Percentiles rank a stretch among this genome's conserved stretches.
Evolutionary conservation across 2,113 vertebrate species (phyloP).

Genomic region (Alouatta palliata): DNA sequence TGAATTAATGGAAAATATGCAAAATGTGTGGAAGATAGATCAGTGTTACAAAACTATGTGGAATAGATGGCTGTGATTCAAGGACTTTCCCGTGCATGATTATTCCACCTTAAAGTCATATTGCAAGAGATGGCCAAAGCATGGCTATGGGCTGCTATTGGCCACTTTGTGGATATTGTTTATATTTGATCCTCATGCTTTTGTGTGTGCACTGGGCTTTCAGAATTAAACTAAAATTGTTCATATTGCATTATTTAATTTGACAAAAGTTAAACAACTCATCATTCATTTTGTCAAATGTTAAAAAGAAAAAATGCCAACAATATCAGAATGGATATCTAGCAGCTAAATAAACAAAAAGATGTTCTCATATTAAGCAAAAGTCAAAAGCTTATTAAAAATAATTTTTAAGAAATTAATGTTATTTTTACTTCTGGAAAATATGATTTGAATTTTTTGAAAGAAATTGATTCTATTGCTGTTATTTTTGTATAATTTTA

Average conservation of each 20-base stretch:
- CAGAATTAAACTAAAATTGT: neutral
- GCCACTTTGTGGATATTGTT: neutral
- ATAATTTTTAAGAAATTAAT: constrained; percentile 15
- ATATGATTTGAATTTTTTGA: neutral
- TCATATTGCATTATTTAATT: constrained; percentile 10
- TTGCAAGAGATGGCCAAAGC: neutral
- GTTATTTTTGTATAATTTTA: neutral
- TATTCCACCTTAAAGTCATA: neutral
- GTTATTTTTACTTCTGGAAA: constrained; percentile 30
- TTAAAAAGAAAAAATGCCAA: neutral
- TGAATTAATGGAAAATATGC: neutral
- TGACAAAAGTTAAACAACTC: neutral
- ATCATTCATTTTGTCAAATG: neutral
- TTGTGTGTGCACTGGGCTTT: neutral
- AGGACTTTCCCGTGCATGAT: neutral
- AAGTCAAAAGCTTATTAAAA: constrained; percentile 27
- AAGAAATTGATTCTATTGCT: neutral
- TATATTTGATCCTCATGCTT: neutral
- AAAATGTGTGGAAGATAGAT: neutral
- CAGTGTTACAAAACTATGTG: neutral
- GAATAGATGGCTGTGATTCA: neutral
- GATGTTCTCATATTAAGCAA: neutral
- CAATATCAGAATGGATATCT: neutral
- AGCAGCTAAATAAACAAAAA: neutral
- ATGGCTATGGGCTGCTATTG: neutral